A percentile compares a stretch with the other conserved stretches of the same genome.
Evolutionary conservation across 1,140 invertebrate genomes (phyloP).

Genomic region (Brachionus angularis): DNA sequence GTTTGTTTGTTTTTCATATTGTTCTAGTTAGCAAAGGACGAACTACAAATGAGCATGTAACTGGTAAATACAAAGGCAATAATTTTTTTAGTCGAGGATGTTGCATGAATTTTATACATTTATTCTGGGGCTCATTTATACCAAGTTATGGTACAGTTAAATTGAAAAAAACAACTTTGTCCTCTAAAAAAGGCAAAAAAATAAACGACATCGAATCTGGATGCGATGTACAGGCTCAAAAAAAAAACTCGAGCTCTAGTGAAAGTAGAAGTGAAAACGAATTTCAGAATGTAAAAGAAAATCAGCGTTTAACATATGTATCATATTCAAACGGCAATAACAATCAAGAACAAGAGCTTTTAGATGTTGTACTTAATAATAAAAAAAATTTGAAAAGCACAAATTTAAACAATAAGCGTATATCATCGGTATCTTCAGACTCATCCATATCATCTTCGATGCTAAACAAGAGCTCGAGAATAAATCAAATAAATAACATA

Average conservation of each 20-base stretch:
- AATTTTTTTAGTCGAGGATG: slow-evolving; percentile 68
- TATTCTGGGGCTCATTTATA: slow-evolving; percentile 14
- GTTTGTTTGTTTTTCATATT: slow-evolving; percentile 93
- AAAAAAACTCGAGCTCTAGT: slow-evolving; percentile 13
- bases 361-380: slow-evolving; percentile 18
- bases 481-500: slow-evolving; percentile 9
- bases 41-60: slow-evolving; percentile 99
- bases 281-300: slow-evolving; percentile 14
- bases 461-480: slow-evolving; percentile 23
- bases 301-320: slow-evolving; percentile 11
- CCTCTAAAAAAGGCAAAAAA: not conserved
- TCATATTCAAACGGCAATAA: not conserved
- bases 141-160: slow-evolving; percentile 10
- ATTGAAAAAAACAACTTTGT: no score
- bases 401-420: no score
- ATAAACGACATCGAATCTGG: not conserved
- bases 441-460: slow-evolving; percentile 40
- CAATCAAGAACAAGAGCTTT: slow-evolving; percentile 7
- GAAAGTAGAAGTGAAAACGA: no score
- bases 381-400: not conserved
- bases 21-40: slow-evolving; percentile 90
- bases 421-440: slow-evolving; percentile 18
- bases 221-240: not conserved
- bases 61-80: slow-evolving; percentile 93
- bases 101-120: slow-evolving; percentile 14